Base-by-base conservation (phyloP, 2,113 vertebrate species). In the Apeltes quadracus region DNA sequence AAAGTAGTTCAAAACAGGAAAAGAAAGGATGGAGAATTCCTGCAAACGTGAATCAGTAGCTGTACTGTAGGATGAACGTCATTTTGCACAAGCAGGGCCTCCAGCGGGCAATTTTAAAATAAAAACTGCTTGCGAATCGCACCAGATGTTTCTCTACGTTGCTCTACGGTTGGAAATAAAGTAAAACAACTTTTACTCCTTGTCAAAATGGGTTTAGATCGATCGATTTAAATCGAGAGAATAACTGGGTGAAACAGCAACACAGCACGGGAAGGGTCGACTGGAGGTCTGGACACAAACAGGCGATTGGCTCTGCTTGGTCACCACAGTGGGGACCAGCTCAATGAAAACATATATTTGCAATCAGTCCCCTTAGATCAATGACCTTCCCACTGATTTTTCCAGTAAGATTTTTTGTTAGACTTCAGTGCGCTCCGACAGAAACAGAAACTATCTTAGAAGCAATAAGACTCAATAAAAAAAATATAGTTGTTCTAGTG, bases 141-240 rank as follows among this genome's bases (percentile, higher is more conserved):
- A 20, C 69, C 27, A 77, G 58, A 46, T 78, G 55, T 72, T 78
- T 1, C 20, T 8, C 18, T 27, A 6, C 18, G 58, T 36, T 34
- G 54, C 43, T 58, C 27, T 36, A 63, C 54, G 29, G 54, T 39
- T 61, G 20, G 4, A 59, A 59, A 39, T 53, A 63, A 59, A 64
- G 27, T 59, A 36, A 43, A 62, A 15, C 8, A 13, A 1, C 7
- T 34, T 34, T 56, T 27, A 5, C 11, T 38, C 15, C 29, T 58
- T 23, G 48, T 61, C 58, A 36, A 56, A 78, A 72, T 62, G 32
- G 59, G 43, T 66, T 82, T 72, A 36, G 73, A 75, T 20, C 56
- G 29, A 48, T 61, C n/a, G n/a, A n/a, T n/a, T n/a, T n/a, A n/a
- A n/a, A n/a, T n/a, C 2, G 15, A 51, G 39, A 65, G 34, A 70